Base-by-base conservation (phyloP, 2,797 vertebrate species). In the Danio choprae region DNA sequence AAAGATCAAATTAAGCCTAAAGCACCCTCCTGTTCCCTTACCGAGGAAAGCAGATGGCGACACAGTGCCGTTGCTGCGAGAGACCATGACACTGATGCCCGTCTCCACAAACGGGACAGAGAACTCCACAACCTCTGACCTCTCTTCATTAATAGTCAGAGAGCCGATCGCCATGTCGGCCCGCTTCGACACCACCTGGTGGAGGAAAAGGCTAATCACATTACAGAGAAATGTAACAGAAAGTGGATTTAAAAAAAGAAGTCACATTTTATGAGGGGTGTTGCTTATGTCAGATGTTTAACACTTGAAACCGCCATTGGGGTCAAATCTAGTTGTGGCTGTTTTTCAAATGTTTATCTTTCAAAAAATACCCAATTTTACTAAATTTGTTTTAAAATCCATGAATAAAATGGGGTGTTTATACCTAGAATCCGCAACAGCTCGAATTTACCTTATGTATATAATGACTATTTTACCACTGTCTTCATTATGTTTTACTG, bases 101-200 rank as follows among this genome's bases (percentile, higher is more conserved):
- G 96, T 97, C 90, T 97, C 96, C 65, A 97, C 96, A 51, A 97
- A 97, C 1, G 96, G 96, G 5, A 97, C 96, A 0, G 96, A 97
- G 88, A 97, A 97, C 90, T 97, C 96, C 43, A 97, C 95, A 3
- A 97, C 95, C 90, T 96, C 96, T 0, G 96, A 96, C 59, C 96
- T 91, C 87, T 97, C 96, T 79, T 96, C 96, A 13, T 97, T 97
- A 80, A 97, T 97, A 86, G 96, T 97, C 70, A 97, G 91, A 0
- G 96, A 97, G 59, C 96, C 96, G 11, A 97, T 97, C 71, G 96
- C 96, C 95, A 97, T 97, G 93, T 97, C 96, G 0, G 96, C 96
- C 20, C 96, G 90, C 87, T 91, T 93, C 85, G 95, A 95, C 74
- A 96, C 95, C 88, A 97, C 96, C 96, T 97, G 88, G n/a, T 85